Evolutionary conservation across 1,140 invertebrate genomes (phyloP).

Genomic region (Platyscapa corneri): DNA sequence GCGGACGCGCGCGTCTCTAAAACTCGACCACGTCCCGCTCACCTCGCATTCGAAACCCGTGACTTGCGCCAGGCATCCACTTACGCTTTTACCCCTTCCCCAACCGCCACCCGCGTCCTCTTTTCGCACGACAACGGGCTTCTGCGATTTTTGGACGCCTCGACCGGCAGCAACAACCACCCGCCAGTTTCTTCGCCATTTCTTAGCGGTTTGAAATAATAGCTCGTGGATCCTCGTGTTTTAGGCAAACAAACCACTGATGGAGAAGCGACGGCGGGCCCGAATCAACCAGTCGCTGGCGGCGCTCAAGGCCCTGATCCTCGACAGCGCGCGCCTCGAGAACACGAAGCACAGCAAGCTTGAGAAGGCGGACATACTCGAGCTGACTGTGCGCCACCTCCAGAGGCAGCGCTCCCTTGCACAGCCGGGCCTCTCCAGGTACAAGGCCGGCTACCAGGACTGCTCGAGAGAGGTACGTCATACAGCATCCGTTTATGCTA

Average conservation of each 20-base stretch:
- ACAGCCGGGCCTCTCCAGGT: conserved; percentile 77
- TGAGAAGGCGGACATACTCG: conserved; percentile 95
- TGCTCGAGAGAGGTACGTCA: conserved; percentile 82
- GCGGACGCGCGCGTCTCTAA: neutral
- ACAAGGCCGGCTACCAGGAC: conserved; percentile 85
- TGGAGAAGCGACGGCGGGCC: conserved; percentile 91
- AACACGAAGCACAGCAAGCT: conserved; percentile 86
- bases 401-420: conserved; percentile 82
- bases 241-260: conserved; percentile 91
- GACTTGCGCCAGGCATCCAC: no score
- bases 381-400: conserved; percentile 92
- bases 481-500: no score
- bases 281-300: conserved; percentile 92
- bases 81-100: no score
- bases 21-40: neutral
- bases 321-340: conserved; percentile 83
- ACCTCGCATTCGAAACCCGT: no score
- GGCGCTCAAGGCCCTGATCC: conserved; percentile 88
- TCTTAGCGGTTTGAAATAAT: no score
- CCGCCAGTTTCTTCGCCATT: no score
- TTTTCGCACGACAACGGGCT: neutral
- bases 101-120: neutral
- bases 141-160: neutral
- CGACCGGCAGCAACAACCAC: no score
- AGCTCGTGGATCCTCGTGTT: conserved; percentile 45